These are phyloP conservation scores for Chymomyza costata DNA, from an alignment of 1,140 invertebrate species.

Conservation along the genomic window DNA sequence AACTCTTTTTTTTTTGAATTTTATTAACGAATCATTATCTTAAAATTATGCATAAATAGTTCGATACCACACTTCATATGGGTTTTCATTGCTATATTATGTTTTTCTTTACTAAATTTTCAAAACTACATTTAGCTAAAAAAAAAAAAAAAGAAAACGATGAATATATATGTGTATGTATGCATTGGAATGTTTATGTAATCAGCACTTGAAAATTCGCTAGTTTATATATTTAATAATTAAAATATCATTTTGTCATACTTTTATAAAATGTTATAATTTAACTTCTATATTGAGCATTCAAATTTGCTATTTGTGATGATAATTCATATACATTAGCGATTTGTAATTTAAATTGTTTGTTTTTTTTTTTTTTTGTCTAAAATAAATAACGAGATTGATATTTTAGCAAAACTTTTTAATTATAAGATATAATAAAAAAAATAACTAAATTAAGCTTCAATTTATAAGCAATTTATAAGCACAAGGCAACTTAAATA, in stretches of 20 bases:
- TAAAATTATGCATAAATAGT: slow-evolving; percentile 19
- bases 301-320: slow-evolving; percentile 53
- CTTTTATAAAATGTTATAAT: slow-evolving; percentile 26
- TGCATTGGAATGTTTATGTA: slow-evolving; percentile 42
- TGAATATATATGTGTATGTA: slow-evolving; percentile 30
- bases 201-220: slow-evolving; percentile 73
- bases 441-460: no score
- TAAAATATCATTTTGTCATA: slow-evolving; percentile 31
- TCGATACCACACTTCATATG: slow-evolving; percentile 37
- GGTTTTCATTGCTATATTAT: slow-evolving; percentile 29
- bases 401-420: no score
- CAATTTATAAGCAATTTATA: no score
- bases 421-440: no score
- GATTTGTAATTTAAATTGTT: slow-evolving; percentile 23
- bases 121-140: slow-evolving; percentile 58
- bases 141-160: slow-evolving; percentile 53
- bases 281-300: slow-evolving; percentile 63
- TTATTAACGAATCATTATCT: slow-evolving; percentile 10
- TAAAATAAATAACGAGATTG: no score
- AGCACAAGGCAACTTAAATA: no score
- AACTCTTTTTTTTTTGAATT: slow-evolving; percentile 5
- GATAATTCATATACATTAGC: no score
- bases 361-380: slow-evolving; percentile 1
- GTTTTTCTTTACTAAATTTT: slow-evolving; percentile 46
- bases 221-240: slow-evolving; percentile 38